These are phyloP conservation scores for Caenorhabditis auriculariae DNA, from an alignment of 2,888 invertebrate species.

Conservation along the genomic window DNA sequence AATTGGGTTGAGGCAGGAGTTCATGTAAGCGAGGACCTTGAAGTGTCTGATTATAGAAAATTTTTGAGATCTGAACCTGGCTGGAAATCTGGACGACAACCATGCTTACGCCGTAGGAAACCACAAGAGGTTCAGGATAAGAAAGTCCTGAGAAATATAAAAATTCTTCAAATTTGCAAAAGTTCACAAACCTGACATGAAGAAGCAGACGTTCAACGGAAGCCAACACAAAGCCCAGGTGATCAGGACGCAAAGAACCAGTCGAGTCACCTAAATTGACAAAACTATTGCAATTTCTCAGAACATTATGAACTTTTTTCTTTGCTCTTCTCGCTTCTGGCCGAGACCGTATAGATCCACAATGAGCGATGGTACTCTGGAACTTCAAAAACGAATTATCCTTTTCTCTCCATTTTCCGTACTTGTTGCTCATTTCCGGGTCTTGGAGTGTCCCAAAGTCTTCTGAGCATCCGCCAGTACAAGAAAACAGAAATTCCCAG, in stretches of 20 bases:
- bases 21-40: constrained; percentile 77
- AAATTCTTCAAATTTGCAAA: neutral
- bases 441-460: constrained; percentile 73
- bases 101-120: constrained; percentile 54
- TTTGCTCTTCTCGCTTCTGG: constrained; percentile 57
- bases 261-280: constrained; percentile 74
- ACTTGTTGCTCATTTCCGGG: constrained; percentile 40
- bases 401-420: neutral
- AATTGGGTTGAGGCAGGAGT: constrained; percentile 90
- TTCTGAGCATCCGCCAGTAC: constrained; percentile 84
- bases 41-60: constrained; percentile 2
- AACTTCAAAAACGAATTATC: neutral
- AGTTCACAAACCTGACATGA: constrained; percentile 52
- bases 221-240: constrained; percentile 92
- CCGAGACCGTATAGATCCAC: constrained; percentile 40
- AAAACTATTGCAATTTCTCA: neutral
- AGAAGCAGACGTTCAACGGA: constrained; percentile 79
- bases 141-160: constrained; percentile 40
- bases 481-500: constrained; percentile 81
- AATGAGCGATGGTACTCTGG: neutral
- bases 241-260: constrained; percentile 75
- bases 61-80: constrained; percentile 32
- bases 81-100: constrained; percentile 58
- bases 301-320: constrained; percentile 32
- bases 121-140: constrained; percentile 57